Conservation (phyloP, 2,888 invertebrate genomes). For the Byasa hedistus region DNA sequence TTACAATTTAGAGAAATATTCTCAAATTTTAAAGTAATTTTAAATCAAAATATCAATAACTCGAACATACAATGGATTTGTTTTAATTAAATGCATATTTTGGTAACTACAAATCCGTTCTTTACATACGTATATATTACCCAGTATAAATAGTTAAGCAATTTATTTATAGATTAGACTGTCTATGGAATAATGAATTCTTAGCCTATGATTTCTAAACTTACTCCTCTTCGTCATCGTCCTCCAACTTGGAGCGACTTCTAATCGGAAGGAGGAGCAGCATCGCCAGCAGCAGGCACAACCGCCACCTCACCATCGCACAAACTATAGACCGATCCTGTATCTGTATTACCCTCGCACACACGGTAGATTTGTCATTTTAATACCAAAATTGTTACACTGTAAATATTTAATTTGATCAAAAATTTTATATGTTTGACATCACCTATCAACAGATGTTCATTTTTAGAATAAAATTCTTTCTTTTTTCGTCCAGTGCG, state of each 20-base stretch:
- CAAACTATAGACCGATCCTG: conserved; percentile 36
- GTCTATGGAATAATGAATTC: background rate
- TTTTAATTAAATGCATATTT: too few relatives aligned
- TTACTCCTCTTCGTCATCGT: conserved; percentile 60
- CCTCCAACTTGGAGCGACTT: conserved; percentile 49
- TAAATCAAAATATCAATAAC: background rate
- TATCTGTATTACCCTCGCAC: conserved; percentile 43
- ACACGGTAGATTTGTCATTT: conserved; percentile 70
- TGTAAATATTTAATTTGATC: conserved; percentile 37
- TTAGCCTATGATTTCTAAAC: conserved; percentile 39
- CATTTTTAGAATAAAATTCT: conserved; percentile 60
- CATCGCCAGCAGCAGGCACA: conserved; percentile 56
- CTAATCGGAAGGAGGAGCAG: conserved; percentile 57
- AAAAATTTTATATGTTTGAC: conserved; percentile 55
- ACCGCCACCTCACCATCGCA: conserved; percentile 69
- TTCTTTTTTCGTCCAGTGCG: conserved; percentile 46
- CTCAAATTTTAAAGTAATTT: background rate
- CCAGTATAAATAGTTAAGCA: too few relatives aligned
- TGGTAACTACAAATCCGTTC: too few relatives aligned
- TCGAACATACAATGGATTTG: background rate
- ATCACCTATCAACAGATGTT: conserved; percentile 52
- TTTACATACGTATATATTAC: too few relatives aligned
- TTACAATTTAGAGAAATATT: background rate
- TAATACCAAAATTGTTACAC: conserved; percentile 50
- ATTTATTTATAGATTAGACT: background rate